These are phyloP conservation scores for Selenia dentaria DNA, from an alignment of 2,888 invertebrate species.

Conservation along the genomic window DNA sequence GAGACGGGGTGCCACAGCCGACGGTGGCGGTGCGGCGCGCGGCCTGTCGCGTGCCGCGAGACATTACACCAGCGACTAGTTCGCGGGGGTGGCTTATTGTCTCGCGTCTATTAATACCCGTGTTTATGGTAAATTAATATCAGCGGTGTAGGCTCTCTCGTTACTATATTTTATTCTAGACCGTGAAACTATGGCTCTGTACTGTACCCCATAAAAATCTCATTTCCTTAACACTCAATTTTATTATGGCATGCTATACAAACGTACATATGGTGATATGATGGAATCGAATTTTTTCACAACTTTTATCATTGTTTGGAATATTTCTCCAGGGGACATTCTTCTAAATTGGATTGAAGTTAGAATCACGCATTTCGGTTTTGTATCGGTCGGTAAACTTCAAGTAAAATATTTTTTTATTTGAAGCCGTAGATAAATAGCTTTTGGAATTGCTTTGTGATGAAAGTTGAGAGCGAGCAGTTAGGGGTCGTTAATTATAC, in stretches of 20 bases:
- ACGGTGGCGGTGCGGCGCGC: constrained; percentile 46
- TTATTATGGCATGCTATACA: background rate
- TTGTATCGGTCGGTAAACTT: constrained; percentile 35
- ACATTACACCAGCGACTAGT: constrained; percentile 72
- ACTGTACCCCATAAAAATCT: constrained; percentile 1
- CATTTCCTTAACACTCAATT: no score
- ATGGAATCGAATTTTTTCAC: constrained; percentile 60
- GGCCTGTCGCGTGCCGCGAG: constrained; percentile 73
- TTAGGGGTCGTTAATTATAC: constrained; percentile 52
- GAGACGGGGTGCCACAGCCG: constrained; percentile 53
- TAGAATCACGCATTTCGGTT: constrained; percentile 65
- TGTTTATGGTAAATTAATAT: constrained; percentile 75
- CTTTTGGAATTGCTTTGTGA: constrained; percentile 25
- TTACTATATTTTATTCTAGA: constrained; percentile 21
- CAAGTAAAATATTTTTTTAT: constrained; percentile 28
- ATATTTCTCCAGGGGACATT: constrained; percentile 75
- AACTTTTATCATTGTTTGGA: constrained; percentile 74
- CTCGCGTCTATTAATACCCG: constrained; percentile 77
- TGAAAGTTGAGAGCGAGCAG: constrained; percentile 38
- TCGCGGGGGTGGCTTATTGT: constrained; percentile 76
- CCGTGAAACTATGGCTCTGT: constrained; percentile 14
- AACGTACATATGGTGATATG: constrained; percentile 23
- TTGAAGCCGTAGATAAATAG: constrained; percentile 10
- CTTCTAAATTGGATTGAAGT: constrained; percentile 79
- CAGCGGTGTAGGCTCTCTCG: constrained; percentile 47